Evolutionary conservation across 2,113 vertebrate genomes (phyloP), one percentile per base, ranked within the genome.

Genomic region (Hystrix brachyura): DNA sequence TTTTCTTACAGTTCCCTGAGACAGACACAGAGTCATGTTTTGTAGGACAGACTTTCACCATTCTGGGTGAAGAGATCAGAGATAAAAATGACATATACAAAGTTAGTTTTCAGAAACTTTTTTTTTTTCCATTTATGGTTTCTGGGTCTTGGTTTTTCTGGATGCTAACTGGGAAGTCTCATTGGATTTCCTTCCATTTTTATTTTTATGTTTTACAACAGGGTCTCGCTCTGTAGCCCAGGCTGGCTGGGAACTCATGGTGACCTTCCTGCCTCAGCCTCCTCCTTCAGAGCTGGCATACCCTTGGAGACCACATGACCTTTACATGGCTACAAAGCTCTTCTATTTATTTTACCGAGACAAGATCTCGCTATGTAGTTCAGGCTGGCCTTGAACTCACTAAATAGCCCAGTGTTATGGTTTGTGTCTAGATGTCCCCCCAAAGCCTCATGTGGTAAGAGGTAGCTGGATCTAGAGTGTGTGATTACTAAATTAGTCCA

Each of bases 181-280:
- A 78, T 0, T 94, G 72, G 72, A 86, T 76, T 94, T 95, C 80
- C 72, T 64, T 92, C n/a, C 8, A 48, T 46, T 84, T 87, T 87
- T 90, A 32, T 69, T 86, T 91, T 71, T 90, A 19, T 8, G 25
- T 74, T 74, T 46, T 74, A 43, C 27, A 23, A 74, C 21, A 25
- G 19, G 43, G 67, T 19, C 34, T n/a, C 17, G 4, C 71, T 74
- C 25, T 25, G 71, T 14, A 46, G 12, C 11, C 8, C 21, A 74
- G 21, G 4, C n/a, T 46, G 18, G 71, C 71, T 18, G n/a, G 34
- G 67, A 69, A 69, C 34, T 27, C 72, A 48, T 21, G 38, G 7
- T 69, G n/a, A 43, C 43, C 38, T 38, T 74, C 38, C 43, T 74
- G 71, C 43, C 71, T 74, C 71, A 74, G 38, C 43, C 23, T 74